phyloP scores from a whole-genome alignment of 2,797 vertebrate species.

The Pseudochaenichthys georgianus region DNA sequence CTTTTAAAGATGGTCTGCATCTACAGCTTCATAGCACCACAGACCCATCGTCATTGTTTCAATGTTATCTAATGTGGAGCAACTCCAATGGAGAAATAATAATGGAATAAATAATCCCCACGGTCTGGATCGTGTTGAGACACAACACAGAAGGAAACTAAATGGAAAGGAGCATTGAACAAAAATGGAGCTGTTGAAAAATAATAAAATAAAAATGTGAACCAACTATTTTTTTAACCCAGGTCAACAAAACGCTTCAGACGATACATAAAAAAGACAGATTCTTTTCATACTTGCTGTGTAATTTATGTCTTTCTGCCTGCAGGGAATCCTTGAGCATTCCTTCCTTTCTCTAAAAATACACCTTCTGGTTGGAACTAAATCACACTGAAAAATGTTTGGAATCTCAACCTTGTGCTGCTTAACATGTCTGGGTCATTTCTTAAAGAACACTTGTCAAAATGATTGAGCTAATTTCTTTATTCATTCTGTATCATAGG shows the following conservation, averaged over 20 bases:
- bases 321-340: conserved; percentile 47
- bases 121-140: background rate
- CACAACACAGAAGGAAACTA: background rate
- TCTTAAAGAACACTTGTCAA: background rate
- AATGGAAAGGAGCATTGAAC: background rate
- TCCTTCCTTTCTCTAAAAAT: conserved; percentile 53
- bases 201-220: conserved; percentile 12
- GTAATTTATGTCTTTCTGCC: conserved; percentile 31
- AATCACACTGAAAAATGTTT: conserved; percentile 51
- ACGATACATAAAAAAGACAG: conserved; percentile 15
- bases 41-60: background rate
- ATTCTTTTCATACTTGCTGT: conserved; percentile 6
- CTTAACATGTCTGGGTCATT: conserved; percentile 17
- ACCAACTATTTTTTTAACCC: conserved; percentile 24
- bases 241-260: conserved; percentile 20
- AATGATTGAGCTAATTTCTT: background rate
- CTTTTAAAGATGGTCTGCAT: background rate
- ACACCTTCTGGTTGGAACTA: conserved; percentile 30
- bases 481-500: background rate
- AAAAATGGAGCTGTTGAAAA: background rate
- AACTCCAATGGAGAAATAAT: background rate
- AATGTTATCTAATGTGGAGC: background rate
- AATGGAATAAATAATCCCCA: background rate
- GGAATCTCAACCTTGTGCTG: conserved; percentile 39
- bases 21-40: background rate